Conservation (phyloP, 2,888 invertebrate genomes). For the Leptinotarsa tumamoca region DNA sequence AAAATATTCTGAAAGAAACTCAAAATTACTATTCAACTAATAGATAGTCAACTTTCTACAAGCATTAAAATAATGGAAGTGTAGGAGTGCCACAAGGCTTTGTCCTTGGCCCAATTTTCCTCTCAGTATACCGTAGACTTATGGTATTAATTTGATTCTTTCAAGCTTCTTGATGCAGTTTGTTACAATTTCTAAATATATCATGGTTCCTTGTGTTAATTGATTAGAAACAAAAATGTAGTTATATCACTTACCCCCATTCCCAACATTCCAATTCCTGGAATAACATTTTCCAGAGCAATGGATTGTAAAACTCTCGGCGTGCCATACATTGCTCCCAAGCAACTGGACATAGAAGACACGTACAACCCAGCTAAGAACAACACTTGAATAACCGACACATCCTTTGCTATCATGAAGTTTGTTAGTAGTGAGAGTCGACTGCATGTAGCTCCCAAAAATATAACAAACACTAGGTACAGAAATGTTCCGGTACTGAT, state of each 20-base stretch:
- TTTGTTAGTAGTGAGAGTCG: constrained; percentile 79
- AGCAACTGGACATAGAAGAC: constrained; percentile 94
- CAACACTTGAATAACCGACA: constrained; percentile 84
- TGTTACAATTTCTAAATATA: too few species aligned
- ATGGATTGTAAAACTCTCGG: constrained; percentile 95
- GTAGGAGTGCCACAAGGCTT: too few species aligned
- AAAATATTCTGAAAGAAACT: too few species aligned
- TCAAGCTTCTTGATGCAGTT: too few species aligned
- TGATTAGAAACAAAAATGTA: background rate
- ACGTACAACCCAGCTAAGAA: constrained; percentile 94
- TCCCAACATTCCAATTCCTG: constrained; percentile 86
- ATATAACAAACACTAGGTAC: constrained; percentile 90
- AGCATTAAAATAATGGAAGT: too few species aligned
- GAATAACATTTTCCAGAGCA: constrained; percentile 94
- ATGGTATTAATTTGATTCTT: too few species aligned
- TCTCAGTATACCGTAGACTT: too few species aligned
- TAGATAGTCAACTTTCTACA: too few species aligned
- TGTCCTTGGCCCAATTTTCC: too few species aligned
- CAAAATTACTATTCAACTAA: too few species aligned
- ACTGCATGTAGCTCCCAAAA: constrained; percentile 89
- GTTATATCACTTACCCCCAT: constrained; percentile 79
- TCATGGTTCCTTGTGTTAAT: too few species aligned
- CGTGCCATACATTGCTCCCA: constrained; percentile 96
- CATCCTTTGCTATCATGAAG: constrained; percentile 92
- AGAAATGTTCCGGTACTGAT: constrained; percentile 89